These are phyloP conservation scores for Virgularia gustaviana DNA, from an alignment of 92 coral and sea anemone genomes.

Conservation along the genomic window DNA sequence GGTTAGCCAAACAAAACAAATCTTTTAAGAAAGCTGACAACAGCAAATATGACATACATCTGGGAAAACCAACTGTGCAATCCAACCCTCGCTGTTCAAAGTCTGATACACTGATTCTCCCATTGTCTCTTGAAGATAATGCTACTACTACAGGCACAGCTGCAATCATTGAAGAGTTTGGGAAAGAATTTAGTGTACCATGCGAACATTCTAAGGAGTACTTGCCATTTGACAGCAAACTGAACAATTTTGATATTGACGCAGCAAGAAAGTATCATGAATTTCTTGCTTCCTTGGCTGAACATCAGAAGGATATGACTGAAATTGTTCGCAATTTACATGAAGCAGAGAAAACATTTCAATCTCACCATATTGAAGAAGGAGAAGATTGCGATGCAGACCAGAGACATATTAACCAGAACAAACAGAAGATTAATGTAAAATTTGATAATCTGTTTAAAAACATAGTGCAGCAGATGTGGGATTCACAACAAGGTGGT, in stretches of 20 bases:
- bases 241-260: constrained; percentile 33
- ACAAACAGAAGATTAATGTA: constrained; percentile 45
- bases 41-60: constrained; percentile 6
- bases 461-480: constrained; percentile 41
- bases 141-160: constrained; percentile 50
- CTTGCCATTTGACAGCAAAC: constrained; percentile 45
- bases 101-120: constrained; percentile 49
- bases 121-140: constrained; percentile 54
- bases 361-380: not conserved
- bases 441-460: constrained; percentile 40
- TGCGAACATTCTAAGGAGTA: constrained; percentile 39
- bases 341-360: constrained; percentile 23
- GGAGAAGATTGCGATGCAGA: not conserved
- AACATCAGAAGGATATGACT: constrained; percentile 47
- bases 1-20: constrained; percentile 12
- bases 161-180: constrained; percentile 56
- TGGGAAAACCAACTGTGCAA: constrained; percentile 2
- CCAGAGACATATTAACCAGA: not conserved
- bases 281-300: constrained; percentile 30
- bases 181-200: constrained; percentile 48
- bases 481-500: constrained; percentile 49
- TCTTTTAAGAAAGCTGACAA: too few relatives aligned
- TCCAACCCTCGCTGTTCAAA: constrained; percentile 21
- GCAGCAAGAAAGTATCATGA: constrained; percentile 42
- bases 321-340: constrained; percentile 22